These are phyloP conservation scores for Tetanocera ferruginea DNA, from an alignment of 2,888 invertebrate genomes.

Conservation along the genomic window DNA sequence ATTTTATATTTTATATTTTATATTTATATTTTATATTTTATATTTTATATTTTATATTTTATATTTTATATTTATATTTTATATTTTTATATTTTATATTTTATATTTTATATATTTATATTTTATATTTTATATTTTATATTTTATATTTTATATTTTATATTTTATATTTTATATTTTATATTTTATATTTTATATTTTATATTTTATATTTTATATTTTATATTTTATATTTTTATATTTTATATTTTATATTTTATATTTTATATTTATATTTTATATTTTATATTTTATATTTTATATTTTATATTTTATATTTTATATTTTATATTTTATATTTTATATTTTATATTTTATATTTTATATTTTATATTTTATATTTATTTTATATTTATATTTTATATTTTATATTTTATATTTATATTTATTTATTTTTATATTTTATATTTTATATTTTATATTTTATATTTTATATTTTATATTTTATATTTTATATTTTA, in stretches of 20 bases:
- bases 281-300: neutral
- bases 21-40: neutral
- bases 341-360: neutral
- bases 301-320: neutral
- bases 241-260: neutral
- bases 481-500: neutral
- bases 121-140: neutral
- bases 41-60: neutral
- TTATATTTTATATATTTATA: neutral
- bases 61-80: neutral
- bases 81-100: neutral
- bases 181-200: neutral
- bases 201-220: neutral
- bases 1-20: neutral
- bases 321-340: neutral
- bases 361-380: neutral
- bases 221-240: neutral
- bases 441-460: neutral
- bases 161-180: neutral
- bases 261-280: neutral
- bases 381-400: neutral
- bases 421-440: neutral
- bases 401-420: neutral
- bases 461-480: neutral
- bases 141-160: neutral